Conservation (phyloP, 2,888 invertebrate genomes). For the Pollenia amentaria region DNA sequence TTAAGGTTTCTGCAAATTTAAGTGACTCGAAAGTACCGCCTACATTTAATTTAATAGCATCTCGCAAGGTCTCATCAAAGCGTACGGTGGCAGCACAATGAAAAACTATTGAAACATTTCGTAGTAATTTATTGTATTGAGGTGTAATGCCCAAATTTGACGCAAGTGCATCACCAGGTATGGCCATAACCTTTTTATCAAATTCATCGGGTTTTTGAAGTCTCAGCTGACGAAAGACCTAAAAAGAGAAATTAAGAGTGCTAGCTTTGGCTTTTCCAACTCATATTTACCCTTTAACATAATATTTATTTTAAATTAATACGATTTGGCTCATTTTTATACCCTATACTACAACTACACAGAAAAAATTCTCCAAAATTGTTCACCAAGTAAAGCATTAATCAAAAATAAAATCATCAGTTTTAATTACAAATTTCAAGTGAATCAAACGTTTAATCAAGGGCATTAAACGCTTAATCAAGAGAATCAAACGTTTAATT, state of each 20-base stretch:
- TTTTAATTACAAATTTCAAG: too few relatives aligned
- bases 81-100: slow-evolving; percentile 92
- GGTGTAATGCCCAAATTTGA: slow-evolving; percentile 79
- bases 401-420: too few relatives aligned
- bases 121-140: slow-evolving; percentile 74
- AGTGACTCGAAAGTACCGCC: slow-evolving; percentile 88
- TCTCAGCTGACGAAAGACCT: slow-evolving; percentile 79
- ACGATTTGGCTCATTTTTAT: too few relatives aligned
- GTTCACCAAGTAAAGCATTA: too few relatives aligned
- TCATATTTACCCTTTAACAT: neutral
- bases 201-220: slow-evolving; percentile 77
- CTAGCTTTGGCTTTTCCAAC: too few relatives aligned
- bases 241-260: neutral
- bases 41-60: slow-evolving; percentile 87
- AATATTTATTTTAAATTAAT: neutral
- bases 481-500: too few relatives aligned
- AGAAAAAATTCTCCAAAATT: too few relatives aligned
- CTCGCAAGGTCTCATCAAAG: slow-evolving; percentile 91
- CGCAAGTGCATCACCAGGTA: slow-evolving; percentile 79
- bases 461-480: too few relatives aligned
- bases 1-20: slow-evolving; percentile 86
- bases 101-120: slow-evolving; percentile 89
- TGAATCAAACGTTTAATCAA: too few relatives aligned
- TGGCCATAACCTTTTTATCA: slow-evolving; percentile 77
- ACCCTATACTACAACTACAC: too few relatives aligned